Percentiles rank a stretch among this genome's conserved stretches.
Conservation (phyloP, 2,113 vertebrate genomes). For the Pelusios castaneus region DNA sequence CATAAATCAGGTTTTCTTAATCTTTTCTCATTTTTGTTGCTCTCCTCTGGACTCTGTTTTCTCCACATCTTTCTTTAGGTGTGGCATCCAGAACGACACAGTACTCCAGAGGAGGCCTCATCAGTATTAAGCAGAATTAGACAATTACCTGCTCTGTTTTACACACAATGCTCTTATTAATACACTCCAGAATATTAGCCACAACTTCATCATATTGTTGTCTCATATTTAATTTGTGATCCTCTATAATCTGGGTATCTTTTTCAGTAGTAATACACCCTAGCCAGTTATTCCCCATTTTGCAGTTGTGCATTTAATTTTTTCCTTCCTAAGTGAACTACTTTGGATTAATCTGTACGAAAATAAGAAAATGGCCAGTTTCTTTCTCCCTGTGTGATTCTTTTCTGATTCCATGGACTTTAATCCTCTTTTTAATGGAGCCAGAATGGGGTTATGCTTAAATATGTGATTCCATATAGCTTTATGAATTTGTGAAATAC, state of each 20-base stretch:
- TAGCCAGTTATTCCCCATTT: not conserved
- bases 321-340: not conserved
- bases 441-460: not conserved
- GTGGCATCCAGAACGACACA: not conserved
- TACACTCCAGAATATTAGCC: not conserved
- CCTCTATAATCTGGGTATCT: not conserved
- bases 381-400: not conserved
- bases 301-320: not conserved
- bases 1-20: not conserved
- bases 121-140: not conserved
- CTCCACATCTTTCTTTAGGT: not conserved
- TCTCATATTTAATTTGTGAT: not conserved
- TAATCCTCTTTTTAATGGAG: constrained; percentile 9
- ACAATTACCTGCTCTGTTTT: not conserved
- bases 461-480: not conserved
- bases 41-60: not conserved
- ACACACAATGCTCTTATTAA: not conserved
- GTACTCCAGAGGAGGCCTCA: not conserved
- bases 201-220: not conserved
- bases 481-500: constrained; percentile 13
- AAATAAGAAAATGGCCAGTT: not conserved
- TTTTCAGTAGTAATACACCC: not conserved
- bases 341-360: not conserved
- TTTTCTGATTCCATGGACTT: constrained; percentile 21
- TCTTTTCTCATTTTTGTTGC: not conserved